A percentile compares a stretch with the other conserved stretches of the same genome.
These are phyloP conservation scores for Oreochromis tanganicae DNA, from an alignment of 2,113 vertebrate species.

Conservation along the genomic window DNA sequence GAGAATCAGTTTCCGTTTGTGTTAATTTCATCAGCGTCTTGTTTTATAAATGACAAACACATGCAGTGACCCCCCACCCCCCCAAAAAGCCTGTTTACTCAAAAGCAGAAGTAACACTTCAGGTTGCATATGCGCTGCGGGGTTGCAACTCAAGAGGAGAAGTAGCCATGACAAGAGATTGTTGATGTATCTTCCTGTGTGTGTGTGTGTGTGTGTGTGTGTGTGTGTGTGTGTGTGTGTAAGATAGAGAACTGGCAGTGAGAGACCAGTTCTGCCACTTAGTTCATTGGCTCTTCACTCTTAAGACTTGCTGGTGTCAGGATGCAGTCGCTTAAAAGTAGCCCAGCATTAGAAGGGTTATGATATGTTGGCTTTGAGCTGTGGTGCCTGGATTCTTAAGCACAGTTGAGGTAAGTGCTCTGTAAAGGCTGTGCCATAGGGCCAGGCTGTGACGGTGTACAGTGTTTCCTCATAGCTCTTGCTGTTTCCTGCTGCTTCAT, in stretches of 20 bases:
- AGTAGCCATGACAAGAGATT: constrained; percentile 14
- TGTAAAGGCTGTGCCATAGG: background rate
- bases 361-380: background rate
- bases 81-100: background rate
- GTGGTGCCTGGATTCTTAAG: background rate
- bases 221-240: background rate
- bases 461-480: constrained; percentile 5
- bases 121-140: background rate
- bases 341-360: background rate
- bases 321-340: background rate
- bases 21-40: background rate
- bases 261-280: background rate
- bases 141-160: constrained; percentile 23
- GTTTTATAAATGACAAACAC: background rate
- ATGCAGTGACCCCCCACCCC: background rate
- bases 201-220: background rate
- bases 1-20: background rate
- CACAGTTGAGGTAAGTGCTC: background rate
- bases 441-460: background rate
- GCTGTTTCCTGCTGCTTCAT: constrained; percentile 24
- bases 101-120: constrained; percentile 55
- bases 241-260: background rate
- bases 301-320: background rate
- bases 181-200: background rate
- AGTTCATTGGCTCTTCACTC: background rate